These are phyloP conservation scores for Microtus montanus DNA, from an alignment of 2,113 vertebrate genomes.

Conservation along the genomic window DNA sequence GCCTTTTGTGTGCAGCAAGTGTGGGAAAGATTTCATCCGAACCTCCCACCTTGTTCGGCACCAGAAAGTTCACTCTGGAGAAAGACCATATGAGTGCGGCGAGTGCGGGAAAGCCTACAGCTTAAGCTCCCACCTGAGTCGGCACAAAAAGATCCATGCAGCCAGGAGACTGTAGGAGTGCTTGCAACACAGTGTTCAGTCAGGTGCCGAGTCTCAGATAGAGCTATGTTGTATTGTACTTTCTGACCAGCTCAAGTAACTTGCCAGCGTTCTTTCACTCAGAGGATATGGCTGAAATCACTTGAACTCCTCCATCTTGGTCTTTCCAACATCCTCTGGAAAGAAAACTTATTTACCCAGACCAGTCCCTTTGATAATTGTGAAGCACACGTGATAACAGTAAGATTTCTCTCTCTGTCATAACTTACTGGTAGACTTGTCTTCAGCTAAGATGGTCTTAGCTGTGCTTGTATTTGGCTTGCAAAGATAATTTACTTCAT, in stretches of 20 bases:
- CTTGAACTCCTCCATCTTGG: neutral
- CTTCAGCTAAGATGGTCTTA: conserved; percentile 8
- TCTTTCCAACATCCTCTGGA: neutral
- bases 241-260: neutral
- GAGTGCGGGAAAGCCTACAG: conserved; percentile 71
- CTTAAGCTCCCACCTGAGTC: conserved; percentile 65
- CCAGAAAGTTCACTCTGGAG: conserved; percentile 71
- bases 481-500: neutral
- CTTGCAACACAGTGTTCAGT: neutral
- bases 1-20: conserved; percentile 73
- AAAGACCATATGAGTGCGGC: conserved; percentile 64
- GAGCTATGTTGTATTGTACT: neutral
- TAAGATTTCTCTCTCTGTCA: neutral
- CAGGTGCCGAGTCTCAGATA: neutral
- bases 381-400: neutral
- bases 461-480: neutral
- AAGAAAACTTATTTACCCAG: neutral
- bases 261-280: neutral
- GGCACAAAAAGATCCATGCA: conserved; percentile 69
- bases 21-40: conserved; percentile 75
- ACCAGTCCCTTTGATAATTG: neutral
- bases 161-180: conserved; percentile 45
- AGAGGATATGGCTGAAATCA: neutral
- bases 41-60: conserved; percentile 75
- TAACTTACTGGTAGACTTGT: neutral